Percentiles rank a stretch among this genome's conserved stretches.
These are phyloP conservation scores for Oreochromis grahami DNA, from an alignment of 2,797 vertebrate genomes.

Conservation along the genomic window DNA sequence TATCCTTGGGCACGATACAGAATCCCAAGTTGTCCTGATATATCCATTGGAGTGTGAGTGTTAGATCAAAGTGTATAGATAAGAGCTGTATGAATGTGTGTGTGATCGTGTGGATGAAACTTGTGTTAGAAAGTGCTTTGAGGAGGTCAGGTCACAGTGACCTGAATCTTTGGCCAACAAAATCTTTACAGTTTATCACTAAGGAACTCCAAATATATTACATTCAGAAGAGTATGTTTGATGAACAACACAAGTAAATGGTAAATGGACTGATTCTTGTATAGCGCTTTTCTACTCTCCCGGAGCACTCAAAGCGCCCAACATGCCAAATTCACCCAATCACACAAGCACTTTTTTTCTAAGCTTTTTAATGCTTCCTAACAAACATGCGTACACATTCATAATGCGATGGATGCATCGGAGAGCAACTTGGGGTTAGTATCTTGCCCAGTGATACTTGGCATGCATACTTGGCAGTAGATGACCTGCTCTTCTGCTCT, in stretches of 20 bases:
- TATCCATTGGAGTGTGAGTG: neutral
- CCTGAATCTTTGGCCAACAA: neutral
- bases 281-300: neutral
- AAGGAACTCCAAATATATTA: neutral
- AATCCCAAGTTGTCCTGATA: neutral
- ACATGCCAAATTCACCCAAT: neutral
- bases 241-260: neutral
- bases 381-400: neutral
- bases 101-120: neutral
- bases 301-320: neutral
- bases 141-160: neutral
- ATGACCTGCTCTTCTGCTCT: fast-evolving
- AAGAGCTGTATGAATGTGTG: neutral
- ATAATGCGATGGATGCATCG: neutral
- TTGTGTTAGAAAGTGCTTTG: neutral
- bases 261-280: neutral
- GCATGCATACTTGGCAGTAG: neutral
- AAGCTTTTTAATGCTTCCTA: neutral
- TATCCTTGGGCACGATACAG: neutral
- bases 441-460: neutral
- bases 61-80: neutral
- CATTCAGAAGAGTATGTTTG: neutral
- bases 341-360: fast-evolving
- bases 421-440: neutral
- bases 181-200: neutral